Evolutionary conservation across 2,113 vertebrate genomes (phyloP).

Genomic region (Odontesthes bonariensis): DNA sequence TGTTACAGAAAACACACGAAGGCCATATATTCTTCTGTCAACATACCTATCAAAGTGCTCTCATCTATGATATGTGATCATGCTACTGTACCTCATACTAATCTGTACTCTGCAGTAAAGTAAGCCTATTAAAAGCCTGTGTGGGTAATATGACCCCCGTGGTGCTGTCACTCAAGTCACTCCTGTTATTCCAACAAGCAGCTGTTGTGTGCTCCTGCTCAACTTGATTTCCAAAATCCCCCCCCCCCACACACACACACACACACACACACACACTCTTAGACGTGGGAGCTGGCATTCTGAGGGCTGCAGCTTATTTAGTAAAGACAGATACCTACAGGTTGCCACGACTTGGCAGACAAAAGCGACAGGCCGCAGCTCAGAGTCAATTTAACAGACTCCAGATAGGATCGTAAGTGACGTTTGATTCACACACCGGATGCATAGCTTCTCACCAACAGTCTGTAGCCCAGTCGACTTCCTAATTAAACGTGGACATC

Average conservation of each 20-base stretch:
- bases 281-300: constrained; percentile 23
- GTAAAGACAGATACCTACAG: constrained; percentile 57
- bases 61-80: constrained; percentile 54
- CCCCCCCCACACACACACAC: background rate
- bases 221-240: constrained; percentile 54
- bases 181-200: constrained; percentile 75
- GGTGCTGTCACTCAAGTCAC: constrained; percentile 60
- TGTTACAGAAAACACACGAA: background rate
- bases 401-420: constrained; percentile 28
- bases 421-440: constrained; percentile 18
- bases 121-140: constrained; percentile 68
- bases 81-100: constrained; percentile 54
- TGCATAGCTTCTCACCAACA: background rate
- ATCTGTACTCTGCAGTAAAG: constrained; percentile 58
- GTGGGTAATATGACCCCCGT: constrained; percentile 66
- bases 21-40: constrained; percentile 37
- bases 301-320: constrained; percentile 51
- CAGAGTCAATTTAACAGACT: constrained; percentile 37
- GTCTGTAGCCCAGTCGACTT: background rate
- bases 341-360: constrained; percentile 53
- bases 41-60: constrained; percentile 38
- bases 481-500: background rate
- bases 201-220: constrained; percentile 70
- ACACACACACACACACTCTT: no score
- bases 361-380: constrained; percentile 15